Conservation (phyloP, 2,888 invertebrate species). For the Ophioninae sp. region DNA sequence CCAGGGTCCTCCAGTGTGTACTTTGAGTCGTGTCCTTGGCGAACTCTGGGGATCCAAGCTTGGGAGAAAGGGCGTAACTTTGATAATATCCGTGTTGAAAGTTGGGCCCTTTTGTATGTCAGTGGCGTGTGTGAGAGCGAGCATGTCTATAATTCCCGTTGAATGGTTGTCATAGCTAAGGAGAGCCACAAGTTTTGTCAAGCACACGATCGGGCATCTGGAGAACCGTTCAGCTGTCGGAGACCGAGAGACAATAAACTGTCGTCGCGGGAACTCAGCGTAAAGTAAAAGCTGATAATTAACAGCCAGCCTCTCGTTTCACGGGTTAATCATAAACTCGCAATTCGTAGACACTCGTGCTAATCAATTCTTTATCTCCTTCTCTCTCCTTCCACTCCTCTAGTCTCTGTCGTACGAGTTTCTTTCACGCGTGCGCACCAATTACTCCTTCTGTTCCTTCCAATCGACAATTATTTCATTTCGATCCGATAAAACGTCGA, state of each 20-base stretch:
- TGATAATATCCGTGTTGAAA: background rate
- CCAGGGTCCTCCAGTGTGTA: background rate
- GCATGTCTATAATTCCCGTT: slow-evolving; percentile 45
- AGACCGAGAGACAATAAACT: slow-evolving; percentile 44
- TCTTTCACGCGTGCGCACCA: background rate
- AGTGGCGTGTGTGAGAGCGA: background rate
- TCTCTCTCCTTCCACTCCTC: background rate
- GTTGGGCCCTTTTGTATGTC: background rate
- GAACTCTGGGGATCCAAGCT: background rate
- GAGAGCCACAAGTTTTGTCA: slow-evolving; percentile 48
- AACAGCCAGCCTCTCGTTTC: slow-evolving; percentile 26
- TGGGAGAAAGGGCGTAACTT: background rate
- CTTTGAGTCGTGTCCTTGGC: background rate
- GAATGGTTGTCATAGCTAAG: slow-evolving; percentile 57
- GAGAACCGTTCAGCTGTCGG: slow-evolving; percentile 7
- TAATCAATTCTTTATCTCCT: background rate
- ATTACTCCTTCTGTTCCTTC: background rate
- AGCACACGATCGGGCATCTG: slow-evolving; percentile 18
- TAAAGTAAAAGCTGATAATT: slow-evolving; percentile 36
- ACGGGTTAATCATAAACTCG: slow-evolving; percentile 39
- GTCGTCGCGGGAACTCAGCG: slow-evolving; percentile 28
- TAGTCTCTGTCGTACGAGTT: background rate
- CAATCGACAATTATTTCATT: background rate
- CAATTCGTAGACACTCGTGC: slow-evolving; percentile 22
- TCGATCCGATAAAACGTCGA: background rate